phyloP scores from a whole-genome alignment of 2,113 vertebrate species.

The human region DNA sequence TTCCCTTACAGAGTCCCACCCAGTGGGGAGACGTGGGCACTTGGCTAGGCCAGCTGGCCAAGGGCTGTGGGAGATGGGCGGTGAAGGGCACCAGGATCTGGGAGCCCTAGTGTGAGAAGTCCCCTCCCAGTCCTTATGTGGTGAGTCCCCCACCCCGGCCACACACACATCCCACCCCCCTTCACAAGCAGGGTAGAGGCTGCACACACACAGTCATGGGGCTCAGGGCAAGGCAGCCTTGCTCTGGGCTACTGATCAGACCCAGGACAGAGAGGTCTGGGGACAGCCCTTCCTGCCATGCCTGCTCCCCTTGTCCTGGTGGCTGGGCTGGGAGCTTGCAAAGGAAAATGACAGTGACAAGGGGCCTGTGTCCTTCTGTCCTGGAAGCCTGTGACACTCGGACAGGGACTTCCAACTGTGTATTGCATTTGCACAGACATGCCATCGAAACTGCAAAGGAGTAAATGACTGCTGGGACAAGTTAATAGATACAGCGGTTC shows the following conservation, averaged over 20 bases:
- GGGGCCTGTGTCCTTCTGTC: background rate
- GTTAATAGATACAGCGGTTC: background rate
- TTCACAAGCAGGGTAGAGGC: background rate
- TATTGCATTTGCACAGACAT: too few relatives aligned
- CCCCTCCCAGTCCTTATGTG: too few relatives aligned
- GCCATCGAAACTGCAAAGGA: rapidly evolving
- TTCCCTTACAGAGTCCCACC: background rate
- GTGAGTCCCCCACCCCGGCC: too few relatives aligned
- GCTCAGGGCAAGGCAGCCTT: background rate
- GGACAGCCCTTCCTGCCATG: background rate
- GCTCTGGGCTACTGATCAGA: background rate
- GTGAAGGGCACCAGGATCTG: background rate
- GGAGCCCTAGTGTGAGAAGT: rapidly evolving
- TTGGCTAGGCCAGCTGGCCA: background rate
- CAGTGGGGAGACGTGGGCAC: background rate
- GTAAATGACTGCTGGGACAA: background rate
- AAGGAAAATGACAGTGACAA: background rate
- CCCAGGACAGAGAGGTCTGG: background rate
- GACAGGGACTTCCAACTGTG: too few relatives aligned
- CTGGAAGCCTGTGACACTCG: rapidly evolving
- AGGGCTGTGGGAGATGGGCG: too few relatives aligned
- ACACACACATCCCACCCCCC: too few relatives aligned
- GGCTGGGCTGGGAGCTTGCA: rapidly evolving
- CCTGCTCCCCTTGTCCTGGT: background rate
- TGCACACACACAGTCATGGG: background rate